A percentile compares a stretch with the other conserved stretches of the same genome.
Evolutionary conservation across 1,140 invertebrate genomes (phyloP).

Genomic region (Nephotettix cincticeps): DNA sequence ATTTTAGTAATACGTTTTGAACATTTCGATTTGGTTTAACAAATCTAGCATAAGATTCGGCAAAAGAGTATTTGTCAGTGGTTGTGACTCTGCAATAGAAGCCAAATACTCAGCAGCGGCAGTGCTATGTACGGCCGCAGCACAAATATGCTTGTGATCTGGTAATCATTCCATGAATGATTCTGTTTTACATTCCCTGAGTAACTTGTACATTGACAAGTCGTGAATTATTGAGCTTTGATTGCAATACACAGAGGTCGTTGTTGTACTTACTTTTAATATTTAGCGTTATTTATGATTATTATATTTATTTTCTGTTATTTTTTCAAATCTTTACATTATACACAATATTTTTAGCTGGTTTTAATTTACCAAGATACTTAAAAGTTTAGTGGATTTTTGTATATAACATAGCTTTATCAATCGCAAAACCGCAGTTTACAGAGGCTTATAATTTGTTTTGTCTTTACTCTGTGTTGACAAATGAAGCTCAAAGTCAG

Average conservation of each 20-base stretch:
- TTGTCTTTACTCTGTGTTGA: not conserved
- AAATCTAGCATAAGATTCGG: not conserved
- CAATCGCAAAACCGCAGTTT: not conserved
- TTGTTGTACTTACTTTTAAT: not conserved
- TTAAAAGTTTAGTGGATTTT: not conserved
- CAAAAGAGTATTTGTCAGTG: not conserved
- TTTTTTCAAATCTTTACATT: constrained; percentile 1
- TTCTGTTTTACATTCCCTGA: constrained; percentile 1
- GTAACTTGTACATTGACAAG: not conserved
- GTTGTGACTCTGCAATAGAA: not conserved
- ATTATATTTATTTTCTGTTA: constrained; percentile 9
- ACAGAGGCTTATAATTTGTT: not conserved
- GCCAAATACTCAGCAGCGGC: not conserved
- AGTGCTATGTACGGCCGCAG: not conserved
- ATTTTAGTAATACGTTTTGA: not conserved
- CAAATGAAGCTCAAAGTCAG: constrained; percentile 11
- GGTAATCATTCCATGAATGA: constrained; percentile 21
- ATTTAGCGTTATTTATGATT: not conserved
- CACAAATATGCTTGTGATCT: constrained; percentile 1
- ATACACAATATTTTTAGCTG: not conserved
- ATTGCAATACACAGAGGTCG: constrained; percentile 10
- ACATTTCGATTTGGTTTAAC: constrained; percentile 3
- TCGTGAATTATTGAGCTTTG: constrained; percentile 14
- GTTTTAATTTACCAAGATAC: not conserved
- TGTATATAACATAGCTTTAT: constrained; percentile 6